Evolutionary conservation across 2,888 invertebrate species (phyloP), one percentile per base, ranked within the genome.

Genomic region (Caenorhabditis imperialis): DNA sequence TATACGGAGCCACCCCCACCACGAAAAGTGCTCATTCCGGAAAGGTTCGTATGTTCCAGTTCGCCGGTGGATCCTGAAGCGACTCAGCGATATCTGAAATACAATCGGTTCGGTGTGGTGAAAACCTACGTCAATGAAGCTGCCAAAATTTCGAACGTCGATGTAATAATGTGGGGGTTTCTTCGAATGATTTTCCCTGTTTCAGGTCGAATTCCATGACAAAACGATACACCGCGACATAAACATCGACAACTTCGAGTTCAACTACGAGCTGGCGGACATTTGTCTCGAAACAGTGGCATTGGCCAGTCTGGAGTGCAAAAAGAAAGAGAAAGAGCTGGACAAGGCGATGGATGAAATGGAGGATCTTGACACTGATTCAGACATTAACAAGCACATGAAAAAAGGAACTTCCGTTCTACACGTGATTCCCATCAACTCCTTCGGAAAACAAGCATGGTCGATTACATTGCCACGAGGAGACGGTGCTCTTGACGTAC

Each of bases 41-140:
- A 63, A 16, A 7, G 60, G 44, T 73, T 73, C 18, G 54, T 60
- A 20, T 53, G 60, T 40, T 55, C 50, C 33, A 53, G 53, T 8
- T 40, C 72, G 3, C 72, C 72, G 18, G 14, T 42, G 2, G 60
- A 73, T 51, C 20, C 53, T 1, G 93, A 94, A 89, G 91, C 95
- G 51, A 92, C 93, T 79, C 93, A 93, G 81, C 92, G 94, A 89
- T 94, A 77, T 50, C 61, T 92, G 92, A 92, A 93, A 58, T 98
- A 96, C 94, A 98, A 98, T 88, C 92, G 93, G 57, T 92, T 94
- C 5, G 98, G 96, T n/a, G 92, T 96, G 78, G 93, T 96, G 0
- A 92, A 93, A 8, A 93, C 93, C 83, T 94, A 94, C 87, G 92
- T 92, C 0, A 91, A 91, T 1, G 93, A 93, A 77, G 92, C 92